Base-by-base conservation (phyloP, 1,140 invertebrate species). In the Caenorhabditis remanei region DNA sequence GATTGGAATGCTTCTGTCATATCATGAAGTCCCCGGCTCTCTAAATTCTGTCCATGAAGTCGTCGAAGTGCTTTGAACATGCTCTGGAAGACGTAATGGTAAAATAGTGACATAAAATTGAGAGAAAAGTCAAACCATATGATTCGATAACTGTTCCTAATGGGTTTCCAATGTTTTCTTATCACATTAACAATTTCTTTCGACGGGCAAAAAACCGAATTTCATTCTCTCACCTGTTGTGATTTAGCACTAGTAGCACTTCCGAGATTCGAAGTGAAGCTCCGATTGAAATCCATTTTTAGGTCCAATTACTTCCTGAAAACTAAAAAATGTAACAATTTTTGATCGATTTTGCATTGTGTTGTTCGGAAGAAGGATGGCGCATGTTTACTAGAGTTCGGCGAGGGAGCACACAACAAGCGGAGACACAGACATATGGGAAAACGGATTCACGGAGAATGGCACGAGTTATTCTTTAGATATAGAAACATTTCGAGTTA, bases 21-120 rank as follows among this genome's bases (percentile, higher is more conserved):
- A 85, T 92, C 91, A 84, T 92, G 93, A 46, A 92, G 82, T 41
- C 91, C 91, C 71, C 90, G 89, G 75, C 87, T 90, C 71, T 92
- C 91, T 6, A 92, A 71, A 86, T 92, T 92, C 40, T 92, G 91
- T 16, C 90, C 91, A 84, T 92, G 91, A 21, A 92, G 89, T 16
- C 90, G 90, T n/a, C 91, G 90, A 32, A 92, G 86, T 55, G 91
- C 92, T 87, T 92, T 92, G 86, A 92, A 92, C 87, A 92, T 84
- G n/a, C 71, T 79, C 88, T 90, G 41, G 85, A 89, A 3, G 16
- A 53, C 16, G 11, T 53, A 14, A 67, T 32, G 19, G 53, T 83
- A 19, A 83, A 83, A 67, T 61, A 19, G 2, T n/a, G 16, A 21
- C 7, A 7, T 2, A 55, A 58, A 41, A 41, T 24, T n/a, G 32